These are phyloP conservation scores for Chaenodraco wilsoni DNA, from an alignment of 2,797 vertebrate species.

Conservation along the genomic window DNA sequence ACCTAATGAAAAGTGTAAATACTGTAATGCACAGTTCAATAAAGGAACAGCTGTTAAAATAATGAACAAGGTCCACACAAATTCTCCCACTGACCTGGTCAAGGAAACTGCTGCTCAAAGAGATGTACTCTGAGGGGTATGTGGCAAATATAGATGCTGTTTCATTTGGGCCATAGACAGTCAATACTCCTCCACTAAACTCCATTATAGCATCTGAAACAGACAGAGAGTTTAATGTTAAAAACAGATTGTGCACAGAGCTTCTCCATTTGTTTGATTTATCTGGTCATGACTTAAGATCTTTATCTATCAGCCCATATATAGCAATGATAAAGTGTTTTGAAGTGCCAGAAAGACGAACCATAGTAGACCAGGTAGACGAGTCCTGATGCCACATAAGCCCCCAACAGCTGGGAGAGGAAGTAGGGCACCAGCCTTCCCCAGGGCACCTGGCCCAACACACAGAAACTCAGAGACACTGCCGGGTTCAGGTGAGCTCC, in stretches of 20 bases:
- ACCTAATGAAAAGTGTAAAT: constrained; percentile 70
- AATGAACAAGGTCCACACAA: not conserved
- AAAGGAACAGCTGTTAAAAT: not conserved
- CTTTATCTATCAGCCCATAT: not conserved
- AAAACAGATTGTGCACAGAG: not conserved
- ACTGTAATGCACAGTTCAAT: not conserved
- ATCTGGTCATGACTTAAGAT: not conserved
- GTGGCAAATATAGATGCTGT: constrained; percentile 91
- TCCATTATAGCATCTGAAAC: constrained; percentile 85
- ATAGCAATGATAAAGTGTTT: not conserved
- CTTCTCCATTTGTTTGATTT: not conserved
- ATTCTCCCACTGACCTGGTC: constrained; percentile 82
- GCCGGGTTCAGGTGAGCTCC: constrained; percentile 92
- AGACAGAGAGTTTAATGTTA: constrained; percentile 13
- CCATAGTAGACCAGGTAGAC: constrained; percentile 88
- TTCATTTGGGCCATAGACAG: constrained; percentile 83
- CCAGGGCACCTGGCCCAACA: constrained; percentile 82
- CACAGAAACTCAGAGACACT: constrained; percentile 86
- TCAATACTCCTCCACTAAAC: constrained; percentile 84
- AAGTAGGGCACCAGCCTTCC: constrained; percentile 83
- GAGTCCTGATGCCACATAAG: constrained; percentile 82
- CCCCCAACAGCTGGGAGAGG: constrained; percentile 80
- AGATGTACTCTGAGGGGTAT: constrained; percentile 82
- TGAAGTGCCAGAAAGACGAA: constrained; percentile 53
- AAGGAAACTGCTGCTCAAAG: constrained; percentile 81